phyloP scores from a whole-genome alignment of 1,140 invertebrate species.

The Aplysia californica region DNA sequence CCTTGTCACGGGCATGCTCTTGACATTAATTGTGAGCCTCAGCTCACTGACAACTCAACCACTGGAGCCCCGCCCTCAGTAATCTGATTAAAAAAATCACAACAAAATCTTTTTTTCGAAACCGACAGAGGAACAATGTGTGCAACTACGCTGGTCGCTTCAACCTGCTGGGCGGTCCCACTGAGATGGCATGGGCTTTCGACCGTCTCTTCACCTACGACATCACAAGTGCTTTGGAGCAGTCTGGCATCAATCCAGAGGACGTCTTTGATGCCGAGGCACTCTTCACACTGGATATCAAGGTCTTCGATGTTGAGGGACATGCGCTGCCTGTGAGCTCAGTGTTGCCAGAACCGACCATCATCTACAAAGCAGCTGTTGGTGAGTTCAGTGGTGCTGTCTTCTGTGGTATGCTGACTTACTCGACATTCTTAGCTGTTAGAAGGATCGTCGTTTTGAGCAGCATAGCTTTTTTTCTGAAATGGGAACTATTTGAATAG shows the following conservation, averaged over 20 bases:
- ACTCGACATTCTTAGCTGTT: too few species aligned
- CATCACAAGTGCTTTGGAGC: constrained; percentile 15
- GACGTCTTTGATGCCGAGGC: constrained; percentile 21
- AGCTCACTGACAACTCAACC: not conserved
- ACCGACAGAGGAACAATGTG: too few species aligned
- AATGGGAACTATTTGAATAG: too few species aligned
- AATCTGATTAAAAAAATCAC: too few species aligned
- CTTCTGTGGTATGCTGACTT: too few species aligned
- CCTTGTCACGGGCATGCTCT: not conserved
- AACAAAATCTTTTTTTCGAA: too few species aligned
- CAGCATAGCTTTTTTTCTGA: too few species aligned
- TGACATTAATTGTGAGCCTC: not conserved
- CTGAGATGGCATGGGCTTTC: constrained; percentile 31
- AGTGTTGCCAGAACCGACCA: constrained; percentile 10
- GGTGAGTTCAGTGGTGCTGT: too few species aligned
- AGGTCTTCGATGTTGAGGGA: constrained; percentile 16
- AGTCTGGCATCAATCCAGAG: constrained; percentile 9
- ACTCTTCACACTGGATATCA: constrained; percentile 11
- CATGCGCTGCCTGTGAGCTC: not conserved
- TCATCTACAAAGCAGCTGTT: constrained; percentile 22
- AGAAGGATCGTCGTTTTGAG: too few species aligned
- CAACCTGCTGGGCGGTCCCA: constrained; percentile 26
- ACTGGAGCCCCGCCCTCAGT: not conserved
- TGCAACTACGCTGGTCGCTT: constrained; percentile 23
- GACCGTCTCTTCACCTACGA: constrained; percentile 33